Conservation (phyloP, 1,140 invertebrate genomes). For the Bradynema listronoti region DNA sequence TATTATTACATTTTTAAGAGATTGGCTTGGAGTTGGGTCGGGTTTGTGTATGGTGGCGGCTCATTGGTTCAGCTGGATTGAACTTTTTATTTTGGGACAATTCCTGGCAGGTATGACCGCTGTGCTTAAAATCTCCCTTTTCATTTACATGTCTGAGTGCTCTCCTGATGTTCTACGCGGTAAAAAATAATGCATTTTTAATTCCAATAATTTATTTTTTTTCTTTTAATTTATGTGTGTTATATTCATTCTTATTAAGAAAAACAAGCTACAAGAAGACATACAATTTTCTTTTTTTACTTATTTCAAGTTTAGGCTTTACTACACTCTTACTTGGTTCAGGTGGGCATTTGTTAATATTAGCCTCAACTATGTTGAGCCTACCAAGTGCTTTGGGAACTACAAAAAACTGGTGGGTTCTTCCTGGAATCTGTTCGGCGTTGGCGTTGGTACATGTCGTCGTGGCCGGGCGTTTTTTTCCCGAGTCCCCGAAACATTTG, state of each 20-base stretch:
- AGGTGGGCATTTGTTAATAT: constrained; percentile 26
- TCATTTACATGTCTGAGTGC: constrained; percentile 45
- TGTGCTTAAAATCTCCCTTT: constrained; percentile 37
- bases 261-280: too few species aligned
- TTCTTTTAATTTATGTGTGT: background rate
- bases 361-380: constrained; percentile 33
- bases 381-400: constrained; percentile 38
- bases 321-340: constrained; percentile 33
- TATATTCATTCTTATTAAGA: background rate
- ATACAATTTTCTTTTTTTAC: constrained; percentile 8
- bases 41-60: constrained; percentile 30
- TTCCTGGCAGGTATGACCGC: constrained; percentile 37
- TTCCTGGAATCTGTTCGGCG: constrained; percentile 30
- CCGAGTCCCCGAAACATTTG: constrained; percentile 44
- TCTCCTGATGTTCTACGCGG: constrained; percentile 33
- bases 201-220: too few species aligned
- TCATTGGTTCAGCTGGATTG: constrained; percentile 24
- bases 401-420: constrained; percentile 27
- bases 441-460: constrained; percentile 29
- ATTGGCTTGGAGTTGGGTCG: constrained; percentile 27
- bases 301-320: constrained; percentile 26
- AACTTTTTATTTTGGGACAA: constrained; percentile 43
- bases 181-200: constrained; percentile 5
- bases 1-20: constrained; percentile 19
- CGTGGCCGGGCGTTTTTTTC: constrained; percentile 28